Conservation (phyloP, 2,888 invertebrate species). For the Heliconius sara region DNA sequence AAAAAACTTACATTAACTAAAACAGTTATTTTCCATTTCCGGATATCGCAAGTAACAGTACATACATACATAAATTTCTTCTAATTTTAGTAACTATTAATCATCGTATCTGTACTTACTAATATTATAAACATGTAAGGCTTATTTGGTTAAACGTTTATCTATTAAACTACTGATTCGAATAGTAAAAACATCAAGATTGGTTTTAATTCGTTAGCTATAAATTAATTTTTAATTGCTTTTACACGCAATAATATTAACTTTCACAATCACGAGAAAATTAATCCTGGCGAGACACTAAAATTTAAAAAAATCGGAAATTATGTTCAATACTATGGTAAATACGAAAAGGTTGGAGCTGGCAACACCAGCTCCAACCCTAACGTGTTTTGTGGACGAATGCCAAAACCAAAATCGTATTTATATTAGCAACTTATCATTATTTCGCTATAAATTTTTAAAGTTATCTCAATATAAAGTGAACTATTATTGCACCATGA, state of each 20-base stretch:
- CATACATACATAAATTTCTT: no score
- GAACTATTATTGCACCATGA: conserved; percentile 8
- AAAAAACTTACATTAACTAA: no score
- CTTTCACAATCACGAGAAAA: no score
- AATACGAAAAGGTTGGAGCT: background rate
- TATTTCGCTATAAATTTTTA: conserved; percentile 28
- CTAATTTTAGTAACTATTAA: no score
- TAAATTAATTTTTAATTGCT: no score
- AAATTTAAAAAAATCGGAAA: background rate
- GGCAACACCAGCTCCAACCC: background rate
- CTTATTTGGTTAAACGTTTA: no score
- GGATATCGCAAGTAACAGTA: background rate
- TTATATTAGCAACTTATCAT: conserved; percentile 32
- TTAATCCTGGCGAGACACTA: background rate
- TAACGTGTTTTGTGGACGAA: conserved; percentile 24
- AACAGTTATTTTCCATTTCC: background rate
- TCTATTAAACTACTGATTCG: no score
- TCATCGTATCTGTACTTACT: no score
- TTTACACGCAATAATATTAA: no score
- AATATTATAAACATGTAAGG: no score
- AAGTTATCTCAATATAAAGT: conserved; percentile 20
- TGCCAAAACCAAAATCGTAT: conserved; percentile 34
- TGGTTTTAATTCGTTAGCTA: no score
- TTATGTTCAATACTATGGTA: background rate
- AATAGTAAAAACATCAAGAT: no score